A percentile compares a stretch with the other conserved stretches of the same genome.
phyloP scores from a whole-genome alignment of 2,888 invertebrate species.

The Stenodera caucasica region DNA sequence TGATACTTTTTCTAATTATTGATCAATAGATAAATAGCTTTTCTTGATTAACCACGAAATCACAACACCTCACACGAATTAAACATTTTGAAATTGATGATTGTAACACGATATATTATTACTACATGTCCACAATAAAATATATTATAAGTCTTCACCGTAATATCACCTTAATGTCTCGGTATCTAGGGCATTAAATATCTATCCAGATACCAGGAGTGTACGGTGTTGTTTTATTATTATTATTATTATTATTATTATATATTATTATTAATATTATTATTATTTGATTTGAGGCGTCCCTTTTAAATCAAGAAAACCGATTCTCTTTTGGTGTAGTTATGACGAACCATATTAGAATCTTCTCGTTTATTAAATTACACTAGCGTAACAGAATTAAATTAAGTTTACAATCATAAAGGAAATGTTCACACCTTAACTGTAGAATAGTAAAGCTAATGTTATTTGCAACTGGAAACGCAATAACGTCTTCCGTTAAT shows the following conservation, averaged over 20 bases:
- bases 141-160: slow-evolving; percentile 22
- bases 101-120: slow-evolving; percentile 16
- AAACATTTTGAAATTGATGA: slow-evolving; percentile 27
- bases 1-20: neutral
- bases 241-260: too few relatives aligned
- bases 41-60: slow-evolving; percentile 23
- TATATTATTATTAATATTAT: too few relatives aligned
- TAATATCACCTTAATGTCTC: slow-evolving; percentile 26
- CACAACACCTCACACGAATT: slow-evolving; percentile 40
- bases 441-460: slow-evolving; percentile 35
- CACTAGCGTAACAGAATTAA: slow-evolving; percentile 37
- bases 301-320: slow-evolving; percentile 26
- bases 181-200: slow-evolving; percentile 46
- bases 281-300: too few relatives aligned
- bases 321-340: slow-evolving; percentile 26
- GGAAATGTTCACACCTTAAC: slow-evolving; percentile 40
- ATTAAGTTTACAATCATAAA: slow-evolving; percentile 39
- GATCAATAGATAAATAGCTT: neutral
- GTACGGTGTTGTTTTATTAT: slow-evolving; percentile 19
- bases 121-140: slow-evolving; percentile 32
- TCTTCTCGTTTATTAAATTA: slow-evolving; percentile 37
- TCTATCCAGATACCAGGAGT: slow-evolving; percentile 45
- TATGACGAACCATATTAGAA: slow-evolving; percentile 31
- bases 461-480: slow-evolving; percentile 38
- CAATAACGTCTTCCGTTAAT: slow-evolving; percentile 34